Conservation (phyloP, 1,140 invertebrate genomes). For the Caerostris extrusa region DNA sequence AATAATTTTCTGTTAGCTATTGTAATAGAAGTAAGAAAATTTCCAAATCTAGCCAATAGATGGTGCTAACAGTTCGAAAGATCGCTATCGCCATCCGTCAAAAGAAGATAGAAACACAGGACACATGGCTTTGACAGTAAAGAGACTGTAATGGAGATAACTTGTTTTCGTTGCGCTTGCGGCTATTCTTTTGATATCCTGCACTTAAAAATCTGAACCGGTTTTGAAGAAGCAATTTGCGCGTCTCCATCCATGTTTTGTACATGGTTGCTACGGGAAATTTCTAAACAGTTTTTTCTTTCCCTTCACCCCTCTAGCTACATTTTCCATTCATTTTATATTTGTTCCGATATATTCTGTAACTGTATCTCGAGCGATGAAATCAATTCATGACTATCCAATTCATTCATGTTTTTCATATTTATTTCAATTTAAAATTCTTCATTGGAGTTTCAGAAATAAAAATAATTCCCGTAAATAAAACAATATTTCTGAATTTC, state of each 20-base stretch:
- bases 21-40: neutral
- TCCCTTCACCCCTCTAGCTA: neutral
- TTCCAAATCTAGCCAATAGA: constrained; percentile 17
- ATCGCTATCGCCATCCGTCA: constrained; percentile 53
- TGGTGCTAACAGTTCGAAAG: constrained; percentile 9
- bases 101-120: constrained; percentile 69
- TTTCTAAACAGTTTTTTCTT: constrained; percentile 35
- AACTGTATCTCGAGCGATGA: too few relatives aligned
- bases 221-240: constrained; percentile 71
- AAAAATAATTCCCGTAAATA: too few relatives aligned
- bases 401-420: too few relatives aligned
- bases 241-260: constrained; percentile 63
- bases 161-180: constrained; percentile 67
- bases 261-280: constrained; percentile 15
- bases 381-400: too few relatives aligned
- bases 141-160: constrained; percentile 77
- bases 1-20: too few relatives aligned
- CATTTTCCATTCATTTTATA: neutral
- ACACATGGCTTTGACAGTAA: constrained; percentile 77
- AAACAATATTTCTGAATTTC: too few relatives aligned
- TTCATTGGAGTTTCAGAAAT: too few relatives aligned
- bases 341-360: too few relatives aligned
- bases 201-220: constrained; percentile 72
- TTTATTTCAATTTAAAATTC: too few relatives aligned
- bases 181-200: constrained; percentile 76